Evolutionary conservation across 1,140 invertebrate genomes (phyloP), one percentile per base, ranked within the genome.

Genomic region (Stenopsyche tienmushanensis): DNA sequence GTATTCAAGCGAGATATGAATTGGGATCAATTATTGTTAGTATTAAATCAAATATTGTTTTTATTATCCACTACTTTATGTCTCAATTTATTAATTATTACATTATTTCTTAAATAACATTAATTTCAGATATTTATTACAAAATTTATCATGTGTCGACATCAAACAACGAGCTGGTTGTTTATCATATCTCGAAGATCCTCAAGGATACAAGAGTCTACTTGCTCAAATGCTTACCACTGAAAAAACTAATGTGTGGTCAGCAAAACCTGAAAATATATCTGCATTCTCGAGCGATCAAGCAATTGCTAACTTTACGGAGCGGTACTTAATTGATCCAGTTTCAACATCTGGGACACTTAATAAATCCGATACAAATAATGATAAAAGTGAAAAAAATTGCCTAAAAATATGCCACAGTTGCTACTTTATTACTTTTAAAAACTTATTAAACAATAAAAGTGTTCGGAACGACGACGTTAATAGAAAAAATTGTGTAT

Each of bases 131-230:
- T 80, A 84, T 58, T 84, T 92, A 62, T 73, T 94, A 9, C 77
- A 85, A 53, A 84, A 86, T 71, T 88, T 85, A 29, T 87, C 88
- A 45, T 86, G 85, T 24, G 79, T 97, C 10, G 87, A 90, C 73
- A 89, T 97, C 0, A 96, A 97, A 75, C 92, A 94, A 74, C 86
- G 89, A 72, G 92, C 92, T 13, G 94, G 94, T 1, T 93, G 92
- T 77, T 82, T 96, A 1, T 92, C 93, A 0, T 94, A 96, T 76
- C 73, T 86, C 1, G 90, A 93, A 76, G 94, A 97, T 80, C 93
- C 93, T 10, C 86, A 93, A 75, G 90, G 93, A 13, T 92, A 91
- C 74, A 85, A 89, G 73, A 93, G 90, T 73, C 83, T 94, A 58
- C 76, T 95, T 34, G 90, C 92, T 0, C 88, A 91, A 72, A 90